Evolutionary conservation across 2,797 vertebrate genomes (phyloP), one percentile per base, ranked within the genome.

Genomic region (Catostomus latipinnis): DNA sequence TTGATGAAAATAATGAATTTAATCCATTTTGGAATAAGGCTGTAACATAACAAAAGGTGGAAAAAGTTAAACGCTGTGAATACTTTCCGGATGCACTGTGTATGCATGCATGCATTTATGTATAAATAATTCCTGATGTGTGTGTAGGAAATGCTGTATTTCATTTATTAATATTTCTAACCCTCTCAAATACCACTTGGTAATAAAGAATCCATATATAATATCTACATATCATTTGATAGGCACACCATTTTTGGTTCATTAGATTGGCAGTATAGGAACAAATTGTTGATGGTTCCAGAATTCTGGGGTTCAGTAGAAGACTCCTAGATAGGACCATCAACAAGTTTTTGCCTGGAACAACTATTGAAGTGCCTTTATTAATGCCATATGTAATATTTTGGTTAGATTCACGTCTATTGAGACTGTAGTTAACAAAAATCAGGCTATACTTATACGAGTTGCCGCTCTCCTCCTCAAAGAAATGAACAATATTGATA

Each of bases 281-380:
- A 57, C 78, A 16, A 43, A 62, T 80, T 85, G 84, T 69, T 83
- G 84, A 75, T 76, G 56, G 79, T 83, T 74, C 83, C 84, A 86
- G 79, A 82, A 68, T 74, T 79, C 79, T 80, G 82, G 76, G 79
- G 81, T 85, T 83, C 83, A 80, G 85, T 79, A 61, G 34, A 50
- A 4, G 22, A 69, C 34, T 69, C 16, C 52, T 57, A 48, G 34
- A 50, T 61, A 14, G 9, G 60, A 12, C 43, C 14, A 2, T 34
- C 4, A 71, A 62, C 68, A 57, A 63, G 13, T 66, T 72, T 14
- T 65, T 48, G 12, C 16, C 18, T 65, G 54, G 62, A 65, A 7
- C 2, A 54, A 62, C 9, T 9, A 12, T 52, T 62, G 0, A 9
- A 13, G 5, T 70, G 45, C n/a, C 22, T 14, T 53, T 57, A 54